Conservation (phyloP, 1,140 invertebrate species). For the Bursaphelenchus mucronatus region DNA sequence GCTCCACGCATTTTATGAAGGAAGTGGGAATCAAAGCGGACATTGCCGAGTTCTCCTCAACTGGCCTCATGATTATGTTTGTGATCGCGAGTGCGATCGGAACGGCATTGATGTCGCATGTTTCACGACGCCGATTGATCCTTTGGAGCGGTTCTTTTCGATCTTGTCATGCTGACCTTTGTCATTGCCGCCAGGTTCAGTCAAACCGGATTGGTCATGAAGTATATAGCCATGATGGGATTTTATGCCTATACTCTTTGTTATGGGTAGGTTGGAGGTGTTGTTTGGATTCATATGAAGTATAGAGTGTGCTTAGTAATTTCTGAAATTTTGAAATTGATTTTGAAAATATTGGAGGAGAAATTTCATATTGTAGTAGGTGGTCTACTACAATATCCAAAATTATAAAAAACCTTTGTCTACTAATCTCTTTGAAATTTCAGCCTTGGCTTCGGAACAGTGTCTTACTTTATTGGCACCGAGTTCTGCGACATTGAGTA, state of each 20-base stretch:
- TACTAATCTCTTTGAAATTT: conserved; percentile 5
- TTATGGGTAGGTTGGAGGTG: conserved; percentile 27
- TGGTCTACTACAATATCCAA: not conserved
- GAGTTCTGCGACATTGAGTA: conserved; percentile 51
- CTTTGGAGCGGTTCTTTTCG: conserved; percentile 34
- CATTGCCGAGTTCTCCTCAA: conserved; percentile 31
- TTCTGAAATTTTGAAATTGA: not conserved
- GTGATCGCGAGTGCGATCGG: conserved; percentile 44
- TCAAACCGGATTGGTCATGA: conserved; percentile 7
- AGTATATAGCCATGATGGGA: conserved; percentile 42
- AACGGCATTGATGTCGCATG: conserved; percentile 40
- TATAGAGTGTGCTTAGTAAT: not conserved
- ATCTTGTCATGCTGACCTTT: conserved; percentile 39
- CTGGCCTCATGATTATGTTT: conserved; percentile 53
- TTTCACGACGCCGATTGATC: conserved; percentile 42
- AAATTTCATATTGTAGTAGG: too few species aligned
- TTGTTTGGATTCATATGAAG: not conserved
- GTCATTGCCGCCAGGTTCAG: conserved; percentile 31
- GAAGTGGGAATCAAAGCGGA: conserved; percentile 24
- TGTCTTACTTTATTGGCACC: conserved; percentile 55
- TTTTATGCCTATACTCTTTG: conserved; percentile 38
- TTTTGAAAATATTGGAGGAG: not conserved
- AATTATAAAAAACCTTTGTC: not conserved
- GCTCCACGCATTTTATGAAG: conserved; percentile 47
- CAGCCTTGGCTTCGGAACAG: conserved; percentile 53